phyloP scores from a whole-genome alignment of 2,797 vertebrate species.

The Poecilia picta region DNA sequence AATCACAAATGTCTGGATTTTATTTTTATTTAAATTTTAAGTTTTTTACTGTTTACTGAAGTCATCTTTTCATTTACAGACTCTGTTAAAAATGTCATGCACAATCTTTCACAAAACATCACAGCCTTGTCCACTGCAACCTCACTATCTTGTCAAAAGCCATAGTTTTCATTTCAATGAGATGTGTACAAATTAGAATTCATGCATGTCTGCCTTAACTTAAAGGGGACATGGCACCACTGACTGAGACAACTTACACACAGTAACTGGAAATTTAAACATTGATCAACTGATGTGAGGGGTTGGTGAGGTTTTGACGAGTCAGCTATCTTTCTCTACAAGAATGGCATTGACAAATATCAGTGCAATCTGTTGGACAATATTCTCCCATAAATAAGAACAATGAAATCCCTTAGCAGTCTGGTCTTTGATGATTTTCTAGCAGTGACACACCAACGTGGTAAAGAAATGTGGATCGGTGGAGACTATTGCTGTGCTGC shows the following conservation, averaged over 20 bases:
- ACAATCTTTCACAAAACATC: constrained; percentile 31
- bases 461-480: constrained; percentile 56
- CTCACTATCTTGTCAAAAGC: constrained; percentile 47
- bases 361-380: constrained; percentile 47
- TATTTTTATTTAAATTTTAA: neutral
- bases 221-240: constrained; percentile 38
- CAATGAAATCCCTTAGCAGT: constrained; percentile 59
- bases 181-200: constrained; percentile 50
- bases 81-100: constrained; percentile 20
- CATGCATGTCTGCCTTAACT: constrained; percentile 45
- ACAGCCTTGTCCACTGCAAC: constrained; percentile 13
- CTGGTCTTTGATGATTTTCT: constrained; percentile 66
- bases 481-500: constrained; percentile 69
- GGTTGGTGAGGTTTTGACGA: constrained; percentile 16
- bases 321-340: constrained; percentile 25
- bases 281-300: constrained; percentile 8
- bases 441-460: constrained; percentile 68
- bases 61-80: constrained; percentile 2
- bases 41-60: neutral
- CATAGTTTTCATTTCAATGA: constrained; percentile 33
- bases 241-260: constrained; percentile 36
- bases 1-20: neutral
- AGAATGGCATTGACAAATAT: constrained; percentile 23
- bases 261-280: constrained; percentile 35
- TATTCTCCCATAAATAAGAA: constrained; percentile 54